Percentiles rank a stretch among this genome's conserved stretches.
Conservation (phyloP, 2,113 vertebrate species). For the Clarias macrocephalus region DNA sequence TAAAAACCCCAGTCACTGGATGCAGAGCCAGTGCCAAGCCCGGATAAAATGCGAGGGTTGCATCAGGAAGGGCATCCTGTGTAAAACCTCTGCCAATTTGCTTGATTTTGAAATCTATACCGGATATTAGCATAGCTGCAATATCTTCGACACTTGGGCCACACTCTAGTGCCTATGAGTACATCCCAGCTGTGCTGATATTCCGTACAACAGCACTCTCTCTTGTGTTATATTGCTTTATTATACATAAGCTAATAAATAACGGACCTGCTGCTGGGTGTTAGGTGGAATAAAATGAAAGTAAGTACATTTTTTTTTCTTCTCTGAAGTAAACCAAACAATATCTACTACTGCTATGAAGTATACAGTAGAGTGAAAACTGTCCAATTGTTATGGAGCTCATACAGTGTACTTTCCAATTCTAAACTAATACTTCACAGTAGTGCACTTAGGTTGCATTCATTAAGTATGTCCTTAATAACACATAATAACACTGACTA, state of each 20-base stretch:
- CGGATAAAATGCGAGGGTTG: no score
- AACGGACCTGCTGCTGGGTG: neutral
- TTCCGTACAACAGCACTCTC: no score
- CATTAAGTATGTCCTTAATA: constrained; percentile 27
- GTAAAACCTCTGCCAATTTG: no score
- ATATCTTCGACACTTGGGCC: no score
- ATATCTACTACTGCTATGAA: neutral
- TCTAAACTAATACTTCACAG: constrained; percentile 23
- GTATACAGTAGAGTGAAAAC: neutral
- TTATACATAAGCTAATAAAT: neutral
- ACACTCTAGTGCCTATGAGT: no score
- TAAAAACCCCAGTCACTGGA: no score
- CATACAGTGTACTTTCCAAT: neutral
- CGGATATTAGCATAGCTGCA: no score
- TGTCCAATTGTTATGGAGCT: neutral
- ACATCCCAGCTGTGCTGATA: no score
- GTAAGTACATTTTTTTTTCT: neutral
- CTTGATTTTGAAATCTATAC: no score
- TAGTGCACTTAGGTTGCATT: constrained; percentile 29
- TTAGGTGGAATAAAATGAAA: neutral
- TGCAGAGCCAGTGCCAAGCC: no score
- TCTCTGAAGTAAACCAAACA: neutral
- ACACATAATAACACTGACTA: constrained; percentile 29
- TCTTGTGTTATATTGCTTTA: neutral
- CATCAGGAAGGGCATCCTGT: no score